Evolutionary conservation across 2,888 invertebrate species (phyloP).

Genomic region (Patella depressa): DNA sequence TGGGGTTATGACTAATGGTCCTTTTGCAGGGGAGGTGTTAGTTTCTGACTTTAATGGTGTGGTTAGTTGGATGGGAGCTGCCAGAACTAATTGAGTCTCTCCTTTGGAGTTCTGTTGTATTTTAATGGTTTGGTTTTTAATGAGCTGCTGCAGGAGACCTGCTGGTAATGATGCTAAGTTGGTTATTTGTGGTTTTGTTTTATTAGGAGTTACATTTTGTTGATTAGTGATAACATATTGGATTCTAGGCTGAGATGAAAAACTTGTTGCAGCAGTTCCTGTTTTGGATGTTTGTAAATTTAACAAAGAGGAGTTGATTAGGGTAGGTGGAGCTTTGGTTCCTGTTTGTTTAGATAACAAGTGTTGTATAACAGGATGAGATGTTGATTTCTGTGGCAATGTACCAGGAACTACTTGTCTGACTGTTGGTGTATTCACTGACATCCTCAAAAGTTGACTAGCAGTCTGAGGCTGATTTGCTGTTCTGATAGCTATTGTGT

Average conservation of each 20-base stretch:
- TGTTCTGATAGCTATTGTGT: background rate
- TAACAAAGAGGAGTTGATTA: background rate
- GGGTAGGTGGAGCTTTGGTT: background rate
- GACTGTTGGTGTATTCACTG: constrained; percentile 1
- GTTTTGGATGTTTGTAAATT: background rate
- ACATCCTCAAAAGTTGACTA: constrained; percentile 20
- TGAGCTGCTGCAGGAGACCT: constrained; percentile 52
- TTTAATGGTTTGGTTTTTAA: constrained; percentile 51
- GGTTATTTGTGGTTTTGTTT: constrained; percentile 18
- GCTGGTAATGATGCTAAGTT: constrained; percentile 49
- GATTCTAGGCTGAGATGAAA: background rate
- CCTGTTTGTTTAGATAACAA: constrained; percentile 31
- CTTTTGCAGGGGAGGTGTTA: background rate
- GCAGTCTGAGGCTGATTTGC: constrained; percentile 13
- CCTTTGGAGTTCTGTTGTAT: constrained; percentile 45
- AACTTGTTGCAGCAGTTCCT: background rate
- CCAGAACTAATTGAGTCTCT: constrained; percentile 29
- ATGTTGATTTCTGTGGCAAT: constrained; percentile 22
- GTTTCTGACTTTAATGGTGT: background rate
- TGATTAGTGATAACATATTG: background rate
- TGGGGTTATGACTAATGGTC: background rate
- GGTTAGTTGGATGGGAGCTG: constrained; percentile 23
- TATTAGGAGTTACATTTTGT: background rate
- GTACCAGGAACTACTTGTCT: constrained; percentile 7
- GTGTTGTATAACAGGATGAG: constrained; percentile 55